Conservation (phyloP, 1,140 invertebrate species). For the Oncopeltus fasciatus region DNA sequence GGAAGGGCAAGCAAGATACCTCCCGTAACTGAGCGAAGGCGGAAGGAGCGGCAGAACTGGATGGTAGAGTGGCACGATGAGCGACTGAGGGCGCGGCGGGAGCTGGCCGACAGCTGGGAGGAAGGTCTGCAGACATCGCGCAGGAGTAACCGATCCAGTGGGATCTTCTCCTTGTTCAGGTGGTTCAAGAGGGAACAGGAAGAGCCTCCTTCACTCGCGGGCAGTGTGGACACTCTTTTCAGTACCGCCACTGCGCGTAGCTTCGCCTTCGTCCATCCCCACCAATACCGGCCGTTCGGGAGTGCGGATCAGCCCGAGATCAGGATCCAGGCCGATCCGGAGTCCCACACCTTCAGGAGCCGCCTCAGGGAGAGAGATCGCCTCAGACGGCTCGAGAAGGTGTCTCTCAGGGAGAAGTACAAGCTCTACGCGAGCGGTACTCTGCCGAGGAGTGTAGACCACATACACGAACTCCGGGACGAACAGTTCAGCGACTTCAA, state of each 20-base stretch:
- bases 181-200: constrained; percentile 33
- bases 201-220: constrained; percentile 31
- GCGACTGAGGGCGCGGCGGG: background rate
- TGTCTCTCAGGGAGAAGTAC: constrained; percentile 47
- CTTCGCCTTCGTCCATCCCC: constrained; percentile 49
- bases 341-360: constrained; percentile 43
- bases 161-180: constrained; percentile 35
- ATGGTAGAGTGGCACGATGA: too few relatives aligned
- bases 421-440: constrained; percentile 38
- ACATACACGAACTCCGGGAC: constrained; percentile 12
- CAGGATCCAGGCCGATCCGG: constrained; percentile 33
- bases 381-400: constrained; percentile 35
- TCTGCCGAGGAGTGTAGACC: constrained; percentile 20
- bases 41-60: too few relatives aligned
- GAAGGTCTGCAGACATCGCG: background rate
- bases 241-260: constrained; percentile 54
- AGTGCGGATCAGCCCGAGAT: constrained; percentile 28
- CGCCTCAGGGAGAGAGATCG: constrained; percentile 42
- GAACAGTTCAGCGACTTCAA: constrained; percentile 18
- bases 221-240: constrained; percentile 40
- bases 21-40: too few relatives aligned
- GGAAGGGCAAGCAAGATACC: too few relatives aligned
- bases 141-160: constrained; percentile 23
- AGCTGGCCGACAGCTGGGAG: background rate
- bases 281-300: constrained; percentile 33